Base-by-base conservation (phyloP, 2,797 vertebrate species). In the Bovichtus variegatus region DNA sequence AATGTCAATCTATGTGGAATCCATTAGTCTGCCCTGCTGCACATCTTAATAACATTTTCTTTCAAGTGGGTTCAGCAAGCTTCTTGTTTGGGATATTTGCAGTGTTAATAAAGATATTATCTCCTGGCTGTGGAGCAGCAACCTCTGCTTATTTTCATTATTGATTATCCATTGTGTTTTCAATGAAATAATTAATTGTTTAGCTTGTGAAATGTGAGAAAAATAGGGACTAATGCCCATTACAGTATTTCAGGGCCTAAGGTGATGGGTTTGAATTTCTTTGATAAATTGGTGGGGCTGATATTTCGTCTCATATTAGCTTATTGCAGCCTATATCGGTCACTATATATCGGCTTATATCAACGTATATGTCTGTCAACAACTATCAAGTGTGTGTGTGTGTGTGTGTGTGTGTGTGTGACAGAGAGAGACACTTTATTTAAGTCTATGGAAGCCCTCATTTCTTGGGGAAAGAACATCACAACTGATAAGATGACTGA, bases 1-100 rank as follows among this genome's bases (percentile, higher is more conserved):
- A 91, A 94, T 95, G 93, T 93, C 93, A 96, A 94, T 97, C 94
- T 94, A 94, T 95, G 93, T 92, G 93, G 95, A 96, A 96, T 93
- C 93, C 95, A 96, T 93, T 91, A 87, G 74, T 82, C 44, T 71
- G 68, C 80, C 46, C 69, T 70, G 80, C 83, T 84, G 78, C 75
- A 78, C 68, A 79, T 87, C 81, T 90, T 72, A 86, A 77, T 78
- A 78, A 82, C 62, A 57, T 64, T 81, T 90, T 65, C 57, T 83
- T 75, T 85, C 44, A 70, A 21, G 55, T 72, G 66, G 25, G 49
- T 67, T 79, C 57, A 77, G 70, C 25, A 69, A 59, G 64, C 69
- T 71, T 68, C 65, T 64, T 85, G 47, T 70, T 69, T 82, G 60
- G 59, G 41, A 53, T 77, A 74, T 73, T 80, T 69, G 31, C 47